phyloP scores from a whole-genome alignment of 2,797 vertebrate genomes.

The Gymnothorax javanicus region DNA sequence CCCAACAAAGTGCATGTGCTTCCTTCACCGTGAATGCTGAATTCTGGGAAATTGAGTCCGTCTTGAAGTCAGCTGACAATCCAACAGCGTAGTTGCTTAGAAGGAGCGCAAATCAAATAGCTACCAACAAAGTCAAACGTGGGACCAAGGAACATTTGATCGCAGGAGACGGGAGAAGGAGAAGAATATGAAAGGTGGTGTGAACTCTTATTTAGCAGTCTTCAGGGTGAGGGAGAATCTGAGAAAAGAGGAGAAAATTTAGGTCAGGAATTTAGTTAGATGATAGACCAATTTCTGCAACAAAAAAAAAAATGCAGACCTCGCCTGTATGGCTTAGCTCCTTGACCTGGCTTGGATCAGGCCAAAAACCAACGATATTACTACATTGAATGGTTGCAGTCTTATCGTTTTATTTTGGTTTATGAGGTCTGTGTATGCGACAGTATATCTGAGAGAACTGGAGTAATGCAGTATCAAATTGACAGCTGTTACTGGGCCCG shows the following conservation, averaged over 20 bases:
- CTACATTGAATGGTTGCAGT: slow-evolving; percentile 32
- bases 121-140: neutral
- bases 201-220: neutral
- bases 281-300: slow-evolving; percentile 7
- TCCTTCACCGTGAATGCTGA: neutral
- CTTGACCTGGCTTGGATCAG: slow-evolving; percentile 4
- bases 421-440: neutral
- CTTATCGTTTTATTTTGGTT: neutral
- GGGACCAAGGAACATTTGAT: slow-evolving; percentile 18
- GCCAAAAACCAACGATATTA: neutral
- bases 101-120: neutral
- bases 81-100: neutral
- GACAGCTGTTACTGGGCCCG: neutral
- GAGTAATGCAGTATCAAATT: neutral
- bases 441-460: neutral
- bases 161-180: neutral
- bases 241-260: neutral
- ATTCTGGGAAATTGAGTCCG: neutral
- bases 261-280: neutral
- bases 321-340: neutral
- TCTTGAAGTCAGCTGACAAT: neutral
- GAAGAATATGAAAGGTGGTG: neutral
- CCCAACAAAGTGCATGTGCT: neutral
- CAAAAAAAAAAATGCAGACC: neutral
- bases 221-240: neutral